These are phyloP conservation scores for Laticauda colubrina DNA, from an alignment of 2,113 vertebrate species.

Conservation along the genomic window DNA sequence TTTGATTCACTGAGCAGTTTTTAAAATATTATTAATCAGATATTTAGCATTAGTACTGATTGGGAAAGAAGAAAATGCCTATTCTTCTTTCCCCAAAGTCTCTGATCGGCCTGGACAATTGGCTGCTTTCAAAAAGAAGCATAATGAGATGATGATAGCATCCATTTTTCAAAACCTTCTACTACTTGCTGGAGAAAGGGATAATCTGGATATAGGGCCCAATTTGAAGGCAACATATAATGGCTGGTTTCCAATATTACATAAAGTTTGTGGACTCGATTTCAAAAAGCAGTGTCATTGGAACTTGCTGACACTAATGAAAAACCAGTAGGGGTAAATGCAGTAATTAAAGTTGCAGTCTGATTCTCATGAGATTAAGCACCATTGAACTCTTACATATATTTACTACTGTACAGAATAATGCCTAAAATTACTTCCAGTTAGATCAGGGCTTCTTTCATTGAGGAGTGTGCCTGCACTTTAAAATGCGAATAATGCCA, in stretches of 20 bases:
- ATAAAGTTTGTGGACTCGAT: not conserved
- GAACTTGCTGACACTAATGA: not conserved
- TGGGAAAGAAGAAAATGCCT: not conserved
- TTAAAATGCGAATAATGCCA: not conserved
- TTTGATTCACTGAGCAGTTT: not conserved
- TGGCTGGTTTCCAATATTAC: not conserved
- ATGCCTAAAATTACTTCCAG: not conserved
- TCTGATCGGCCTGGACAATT: not conserved
- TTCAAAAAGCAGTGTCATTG: not conserved
- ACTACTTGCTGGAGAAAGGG: not conserved
- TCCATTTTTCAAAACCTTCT: not conserved
- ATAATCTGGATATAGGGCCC: not conserved
- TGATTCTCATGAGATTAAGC: not conserved
- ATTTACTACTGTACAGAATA: too few species aligned
- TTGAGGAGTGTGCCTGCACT: not conserved
- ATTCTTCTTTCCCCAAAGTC: not conserved
- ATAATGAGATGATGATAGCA: not conserved
- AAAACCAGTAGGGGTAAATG: not conserved
- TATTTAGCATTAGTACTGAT: not conserved
- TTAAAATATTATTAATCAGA: not conserved
- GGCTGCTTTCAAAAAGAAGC: not conserved
- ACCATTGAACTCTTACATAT: not conserved
- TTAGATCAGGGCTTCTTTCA: not conserved
- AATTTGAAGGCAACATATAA: not conserved
- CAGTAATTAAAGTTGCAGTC: not conserved